These are phyloP conservation scores for Paraescarpia echinospica DNA, from an alignment of 1,140 invertebrate genomes.

Conservation along the genomic window DNA sequence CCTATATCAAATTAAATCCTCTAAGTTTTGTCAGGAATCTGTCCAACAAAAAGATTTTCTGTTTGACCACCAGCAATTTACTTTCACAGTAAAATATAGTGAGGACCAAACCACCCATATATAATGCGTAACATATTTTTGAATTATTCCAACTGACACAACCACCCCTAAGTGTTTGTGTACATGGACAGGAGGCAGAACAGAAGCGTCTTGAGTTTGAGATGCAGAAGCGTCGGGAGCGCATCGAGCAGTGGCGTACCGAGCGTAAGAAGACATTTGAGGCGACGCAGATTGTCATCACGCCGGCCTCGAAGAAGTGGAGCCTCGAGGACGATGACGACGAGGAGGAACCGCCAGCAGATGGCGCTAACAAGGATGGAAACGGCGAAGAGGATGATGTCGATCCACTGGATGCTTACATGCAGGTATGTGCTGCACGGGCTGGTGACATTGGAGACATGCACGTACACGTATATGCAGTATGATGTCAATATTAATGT, in stretches of 20 bases:
- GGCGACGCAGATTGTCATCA: constrained; percentile 42
- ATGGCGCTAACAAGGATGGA: constrained; percentile 30
- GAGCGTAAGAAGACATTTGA: constrained; percentile 71
- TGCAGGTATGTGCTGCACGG: constrained; percentile 68
- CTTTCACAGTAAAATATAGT: too few species aligned
- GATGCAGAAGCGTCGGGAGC: constrained; percentile 93
- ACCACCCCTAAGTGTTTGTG: constrained; percentile 10
- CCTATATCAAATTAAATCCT: too few species aligned
- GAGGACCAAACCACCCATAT: too few species aligned
- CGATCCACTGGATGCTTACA: constrained; percentile 95
- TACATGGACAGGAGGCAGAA: constrained; percentile 60
- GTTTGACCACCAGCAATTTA: too few species aligned
- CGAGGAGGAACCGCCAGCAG: constrained; percentile 49
- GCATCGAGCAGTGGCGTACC: constrained; percentile 88
- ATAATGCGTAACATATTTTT: too few species aligned
- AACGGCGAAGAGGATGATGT: constrained; percentile 70
- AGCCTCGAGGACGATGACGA: constrained; percentile 68
- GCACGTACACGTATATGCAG: not conserved
- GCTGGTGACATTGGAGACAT: not conserved
- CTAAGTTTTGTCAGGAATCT: too few species aligned
- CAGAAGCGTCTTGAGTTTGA: constrained; percentile 84
- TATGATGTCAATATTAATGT: not conserved
- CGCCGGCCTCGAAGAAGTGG: constrained; percentile 70
- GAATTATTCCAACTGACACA: too few species aligned
- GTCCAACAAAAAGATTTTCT: too few species aligned